Evolutionary conservation across 2,797 vertebrate genomes (phyloP).

Genomic region (Sebastes trivittatus): DNA sequence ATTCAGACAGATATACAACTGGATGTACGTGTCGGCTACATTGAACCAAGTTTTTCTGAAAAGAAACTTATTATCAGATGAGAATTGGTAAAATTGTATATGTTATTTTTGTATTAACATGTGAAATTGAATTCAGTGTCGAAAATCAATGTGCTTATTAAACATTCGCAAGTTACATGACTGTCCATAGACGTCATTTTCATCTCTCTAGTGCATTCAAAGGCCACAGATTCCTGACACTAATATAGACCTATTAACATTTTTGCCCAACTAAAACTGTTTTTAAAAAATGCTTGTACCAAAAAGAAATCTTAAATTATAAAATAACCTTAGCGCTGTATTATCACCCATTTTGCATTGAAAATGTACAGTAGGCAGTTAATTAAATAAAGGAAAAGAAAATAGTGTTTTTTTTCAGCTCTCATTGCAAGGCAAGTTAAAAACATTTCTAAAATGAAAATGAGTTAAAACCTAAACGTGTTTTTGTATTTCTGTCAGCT

Average conservation of each 20-base stretch:
- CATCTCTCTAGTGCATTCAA: not conserved
- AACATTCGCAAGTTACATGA: not conserved
- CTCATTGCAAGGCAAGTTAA: not conserved
- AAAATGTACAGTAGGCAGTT: conserved; percentile 13
- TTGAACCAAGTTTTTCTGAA: not conserved
- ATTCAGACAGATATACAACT: not conserved
- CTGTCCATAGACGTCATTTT: not conserved
- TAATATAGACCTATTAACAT: not conserved
- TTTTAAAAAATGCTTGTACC: not conserved
- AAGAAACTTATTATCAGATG: conserved; percentile 6
- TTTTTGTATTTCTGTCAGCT: not conserved
- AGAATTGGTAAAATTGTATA: not conserved
- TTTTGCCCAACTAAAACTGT: not conserved
- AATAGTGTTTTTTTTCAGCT: not conserved
- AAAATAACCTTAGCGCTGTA: not conserved
- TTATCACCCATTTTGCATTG: not conserved
- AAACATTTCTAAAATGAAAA: not conserved
- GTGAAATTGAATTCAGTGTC: conserved; percentile 6
- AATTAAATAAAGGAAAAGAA: conserved; percentile 1
- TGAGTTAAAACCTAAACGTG: conserved; percentile 2
- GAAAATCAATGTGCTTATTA: not conserved
- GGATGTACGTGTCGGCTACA: not conserved
- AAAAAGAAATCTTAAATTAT: not conserved
- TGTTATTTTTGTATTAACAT: not conserved
- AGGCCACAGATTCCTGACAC: not conserved